Evolutionary conservation across 1,140 invertebrate genomes (phyloP), one percentile per base, ranked within the genome.

Genomic region (Dendroctonus valens): DNA sequence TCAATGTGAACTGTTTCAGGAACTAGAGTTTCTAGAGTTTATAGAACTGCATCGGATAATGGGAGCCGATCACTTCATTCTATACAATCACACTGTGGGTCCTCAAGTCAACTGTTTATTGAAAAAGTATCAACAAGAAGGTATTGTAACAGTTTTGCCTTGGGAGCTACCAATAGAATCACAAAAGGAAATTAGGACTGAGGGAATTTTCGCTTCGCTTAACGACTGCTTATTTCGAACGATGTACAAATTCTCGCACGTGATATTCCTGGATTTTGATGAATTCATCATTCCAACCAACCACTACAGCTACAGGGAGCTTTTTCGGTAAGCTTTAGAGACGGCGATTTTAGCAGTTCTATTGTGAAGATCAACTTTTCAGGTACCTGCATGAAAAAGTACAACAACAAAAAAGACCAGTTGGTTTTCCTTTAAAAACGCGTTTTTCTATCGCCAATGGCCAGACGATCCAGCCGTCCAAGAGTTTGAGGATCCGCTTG

Each of bases 161-260:
- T 97, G 95, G 95, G 86, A 91, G 73, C 81, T 97, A 48, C 90
- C 94, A 59, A 91, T 97, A 80, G 81, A 88, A 40, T 94, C 92
- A 0, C 92, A 95, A 77, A 88, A 89, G 73, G 93, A 97, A 78
- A 96, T 96, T 68, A 85, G 93, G 69, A 96, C 94, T 0, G 93
- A 96, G 78, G 93, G 92, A 5, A 83, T 95, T 50, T 95, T 97
- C 76, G 93, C 92, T 0, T 91, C 93, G 0, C 84, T 96, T 44
- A 96, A 97, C 78, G 94, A 97, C 81, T 97, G 94, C 77, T 83
- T 97, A 46, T 96, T 96, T 80, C 82, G 94, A 68, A 91, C 89
- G 26, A 94, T 95, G 90, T 89, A 91, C 65, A 81, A 79, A 8
- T 92, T 87, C 68, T 86, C 89, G 44, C 93, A 92, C 79, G 81